Percentiles rank a stretch among this genome's conserved stretches.
phyloP scores from a whole-genome alignment of 23 tunicate species.

The Aplidium turbinatum region DNA sequence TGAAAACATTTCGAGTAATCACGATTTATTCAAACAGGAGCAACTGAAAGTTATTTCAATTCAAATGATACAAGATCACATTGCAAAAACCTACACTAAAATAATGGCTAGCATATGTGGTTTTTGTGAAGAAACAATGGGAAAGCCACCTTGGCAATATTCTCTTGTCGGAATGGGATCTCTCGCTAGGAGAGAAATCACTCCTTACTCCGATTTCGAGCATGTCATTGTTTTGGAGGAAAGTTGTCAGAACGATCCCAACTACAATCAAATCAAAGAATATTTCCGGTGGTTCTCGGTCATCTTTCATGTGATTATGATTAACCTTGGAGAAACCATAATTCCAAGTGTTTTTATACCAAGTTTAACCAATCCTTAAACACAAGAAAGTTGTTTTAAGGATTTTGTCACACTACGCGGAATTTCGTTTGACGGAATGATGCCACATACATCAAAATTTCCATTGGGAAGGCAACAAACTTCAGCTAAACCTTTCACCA shows the following conservation, averaged over 20 bases:
- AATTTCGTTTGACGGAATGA: too few relatives aligned
- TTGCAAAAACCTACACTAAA: conserved; percentile 13
- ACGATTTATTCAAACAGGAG: background rate
- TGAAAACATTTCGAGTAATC: too few relatives aligned
- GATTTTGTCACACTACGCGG: too few relatives aligned
- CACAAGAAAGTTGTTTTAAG: too few relatives aligned
- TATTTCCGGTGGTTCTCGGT: conserved; percentile 44
- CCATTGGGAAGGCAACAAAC: background rate
- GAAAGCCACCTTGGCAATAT: conserved; percentile 43
- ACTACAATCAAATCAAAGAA: conserved; percentile 2
- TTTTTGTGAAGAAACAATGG: conserved; percentile 21
- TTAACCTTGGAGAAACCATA: conserved; percentile 15
- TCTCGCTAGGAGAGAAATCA: conserved; percentile 19
- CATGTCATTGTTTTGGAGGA: conserved; percentile 19
- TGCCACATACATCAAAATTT: conserved; percentile 1
- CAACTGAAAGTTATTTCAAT: background rate
- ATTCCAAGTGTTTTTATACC: too few relatives aligned
- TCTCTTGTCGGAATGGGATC: conserved; percentile 35
- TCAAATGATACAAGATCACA: background rate
- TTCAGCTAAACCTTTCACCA: background rate
- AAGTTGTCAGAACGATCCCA: conserved; percentile 12
- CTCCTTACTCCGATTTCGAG: conserved; percentile 22
- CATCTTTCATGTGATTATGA: conserved; percentile 23
- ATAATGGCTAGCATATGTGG: conserved; percentile 2
- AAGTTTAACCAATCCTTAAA: too few relatives aligned